Base-by-base conservation (phyloP, 1,140 invertebrate genomes). In the Nasonia vitripennis region DNA sequence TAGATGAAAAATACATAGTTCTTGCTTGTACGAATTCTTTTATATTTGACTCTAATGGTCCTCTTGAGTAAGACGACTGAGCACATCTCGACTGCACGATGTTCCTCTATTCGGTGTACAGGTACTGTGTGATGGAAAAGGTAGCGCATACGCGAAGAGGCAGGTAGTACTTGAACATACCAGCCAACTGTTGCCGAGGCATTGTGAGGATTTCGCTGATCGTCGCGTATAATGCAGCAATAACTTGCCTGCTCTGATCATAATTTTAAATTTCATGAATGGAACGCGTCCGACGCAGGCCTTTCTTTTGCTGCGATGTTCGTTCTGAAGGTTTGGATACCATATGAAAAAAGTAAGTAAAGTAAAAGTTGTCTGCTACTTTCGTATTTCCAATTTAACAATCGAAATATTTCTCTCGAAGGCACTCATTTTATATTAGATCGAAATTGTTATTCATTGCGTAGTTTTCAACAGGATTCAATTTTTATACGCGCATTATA, bases 1-100 rank as follows among this genome's bases (percentile, higher is more conserved):
- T 45, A 45, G 1, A 11, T 1, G 2, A 45, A 11, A 45, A 9
- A 45, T 10, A 45, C 7, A 45, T 45, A 45, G 0, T 45, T 4
- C 34, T 37, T 37, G 34, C 3, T 37, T 37, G 5, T 45, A 45
- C 41, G 41, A 45, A 45, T 45, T 45, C 41, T 45, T 45, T 45
- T 45, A 5, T 45, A 34, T 34, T 71, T 17, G 23, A 17, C 14
- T 17, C 20, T 71, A 31, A 71, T 71, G 34, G 70, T 27, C 2
- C 23, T 78, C 45, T 78, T 78, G 45, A 78, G 75, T 51, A 78
- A 78, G n/a, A 77, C 74, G 7, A 17, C 17, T 20, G 41, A 31
- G 74, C n/a, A 23, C n/a, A 77, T 77, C 20, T 45, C 27, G n/a
- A 31, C n/a, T 20, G 74, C 74, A 77, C 45, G 74, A 51, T 78